Evolutionary conservation across 2,797 vertebrate genomes (phyloP).

Genomic region (Trichosurus vulpecula): DNA sequence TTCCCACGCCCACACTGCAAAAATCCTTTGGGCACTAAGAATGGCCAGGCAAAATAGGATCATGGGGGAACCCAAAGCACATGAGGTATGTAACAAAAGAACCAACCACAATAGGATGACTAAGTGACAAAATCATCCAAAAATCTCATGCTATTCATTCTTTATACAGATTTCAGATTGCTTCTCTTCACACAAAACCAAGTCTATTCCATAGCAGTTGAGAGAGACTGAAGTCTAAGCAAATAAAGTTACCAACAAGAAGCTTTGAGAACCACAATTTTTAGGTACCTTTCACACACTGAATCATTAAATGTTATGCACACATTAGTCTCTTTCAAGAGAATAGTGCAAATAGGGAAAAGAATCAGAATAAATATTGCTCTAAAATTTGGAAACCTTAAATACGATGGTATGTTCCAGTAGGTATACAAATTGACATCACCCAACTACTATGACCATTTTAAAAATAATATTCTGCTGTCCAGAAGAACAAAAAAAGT

Average conservation of each 20-base stretch:
- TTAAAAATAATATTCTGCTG: no score
- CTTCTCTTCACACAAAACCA: slow-evolving; percentile 39
- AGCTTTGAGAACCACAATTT: not conserved
- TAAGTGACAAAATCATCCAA: not conserved
- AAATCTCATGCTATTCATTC: not conserved
- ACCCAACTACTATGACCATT: no score
- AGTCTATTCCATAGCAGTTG: slow-evolving; percentile 11
- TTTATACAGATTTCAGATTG: not conserved
- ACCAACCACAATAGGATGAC: slow-evolving; percentile 1
- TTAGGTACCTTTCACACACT: not conserved
- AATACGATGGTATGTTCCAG: not conserved
- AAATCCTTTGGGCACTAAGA: not conserved
- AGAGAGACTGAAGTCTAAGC: not conserved
- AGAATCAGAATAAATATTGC: not conserved
- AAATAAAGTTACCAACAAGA: slow-evolving; percentile 23
- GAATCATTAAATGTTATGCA: not conserved
- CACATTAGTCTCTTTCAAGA: not conserved
- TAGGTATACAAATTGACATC: not conserved
- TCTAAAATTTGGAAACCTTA: not conserved
- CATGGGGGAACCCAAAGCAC: not conserved
- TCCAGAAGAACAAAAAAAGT: no score
- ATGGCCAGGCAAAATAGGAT: not conserved
- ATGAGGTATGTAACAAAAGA: not conserved
- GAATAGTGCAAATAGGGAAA: not conserved
- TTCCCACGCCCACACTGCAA: not conserved